phyloP scores from a whole-genome alignment of 2,113 vertebrate genomes.

The Xenopus borealis region DNA sequence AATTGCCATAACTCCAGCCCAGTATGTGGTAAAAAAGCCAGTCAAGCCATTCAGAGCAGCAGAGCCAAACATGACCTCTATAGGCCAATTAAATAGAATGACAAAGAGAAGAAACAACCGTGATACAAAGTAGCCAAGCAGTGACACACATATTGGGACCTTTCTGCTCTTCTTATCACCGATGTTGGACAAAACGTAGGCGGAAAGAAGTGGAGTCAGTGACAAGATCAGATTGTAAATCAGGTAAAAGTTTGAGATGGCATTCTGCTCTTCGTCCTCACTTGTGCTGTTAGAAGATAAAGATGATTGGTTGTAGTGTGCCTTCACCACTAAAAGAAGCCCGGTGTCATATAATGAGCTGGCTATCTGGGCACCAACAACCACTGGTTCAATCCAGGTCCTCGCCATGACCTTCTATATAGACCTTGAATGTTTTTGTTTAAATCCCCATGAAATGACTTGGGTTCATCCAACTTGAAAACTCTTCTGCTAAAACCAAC shows the following conservation, averaged over 20 bases:
- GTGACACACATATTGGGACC: conserved; percentile 71
- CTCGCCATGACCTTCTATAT: conserved; percentile 45
- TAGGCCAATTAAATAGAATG: conserved; percentile 68
- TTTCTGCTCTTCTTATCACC: conserved; percentile 79
- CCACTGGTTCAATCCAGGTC: conserved; percentile 67
- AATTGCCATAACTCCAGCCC: conserved; percentile 82
- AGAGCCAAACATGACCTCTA: conserved; percentile 77
- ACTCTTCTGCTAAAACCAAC: no score
- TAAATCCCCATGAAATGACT: no score
- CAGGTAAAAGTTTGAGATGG: conserved; percentile 86
- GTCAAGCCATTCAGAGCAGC: conserved; percentile 75
- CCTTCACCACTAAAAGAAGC: conserved; percentile 77
- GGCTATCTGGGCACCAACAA: conserved; percentile 73
- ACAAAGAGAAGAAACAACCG: conserved; percentile 73
- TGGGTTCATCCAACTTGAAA: no score
- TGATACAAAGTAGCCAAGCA: conserved; percentile 78
- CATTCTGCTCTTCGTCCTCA: conserved; percentile 71
- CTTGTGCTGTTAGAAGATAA: neutral
- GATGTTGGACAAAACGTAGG: conserved; percentile 75
- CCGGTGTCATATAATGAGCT: conserved; percentile 81
- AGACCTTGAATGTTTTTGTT: no score
- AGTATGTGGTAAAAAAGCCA: conserved; percentile 78
- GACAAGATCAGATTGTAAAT: conserved; percentile 75
- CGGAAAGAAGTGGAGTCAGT: conserved; percentile 75
- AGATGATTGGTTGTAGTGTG: conserved; percentile 57